These are phyloP conservation scores for Gymnarchus niloticus DNA, from an alignment of 2,113 vertebrate genomes.

Conservation along the genomic window DNA sequence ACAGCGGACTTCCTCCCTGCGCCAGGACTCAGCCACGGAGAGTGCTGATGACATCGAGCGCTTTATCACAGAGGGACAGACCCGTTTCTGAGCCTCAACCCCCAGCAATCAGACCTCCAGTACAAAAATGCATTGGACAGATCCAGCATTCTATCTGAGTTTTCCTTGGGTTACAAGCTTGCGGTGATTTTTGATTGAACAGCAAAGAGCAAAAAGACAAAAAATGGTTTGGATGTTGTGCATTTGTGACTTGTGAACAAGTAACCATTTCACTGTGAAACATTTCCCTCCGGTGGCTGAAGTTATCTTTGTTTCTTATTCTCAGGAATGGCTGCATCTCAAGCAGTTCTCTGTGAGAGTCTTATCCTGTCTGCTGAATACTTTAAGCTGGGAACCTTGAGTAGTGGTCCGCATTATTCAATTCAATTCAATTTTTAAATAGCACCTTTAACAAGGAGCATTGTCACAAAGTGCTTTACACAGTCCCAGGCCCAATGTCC, in stretches of 20 bases:
- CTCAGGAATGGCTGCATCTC: background rate
- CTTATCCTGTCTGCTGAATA: no score
- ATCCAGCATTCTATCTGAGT: background rate
- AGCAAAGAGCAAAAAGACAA: background rate
- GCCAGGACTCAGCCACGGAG: constrained; percentile 93
- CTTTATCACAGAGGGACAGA: constrained; percentile 97
- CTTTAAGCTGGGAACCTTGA: no score
- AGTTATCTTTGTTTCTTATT: background rate
- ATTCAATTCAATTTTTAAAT: no score
- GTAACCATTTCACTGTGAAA: constrained; percentile 15
- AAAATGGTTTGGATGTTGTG: background rate
- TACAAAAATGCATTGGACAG: background rate
- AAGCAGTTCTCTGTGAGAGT: background rate
- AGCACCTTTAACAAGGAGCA: no score
- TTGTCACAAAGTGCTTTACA: no score
- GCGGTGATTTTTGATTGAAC: background rate
- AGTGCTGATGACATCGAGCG: constrained; percentile 96
- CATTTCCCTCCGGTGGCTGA: background rate
- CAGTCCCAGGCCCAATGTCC: no score
- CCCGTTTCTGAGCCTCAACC: constrained; percentile 76
- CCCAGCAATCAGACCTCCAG: background rate
- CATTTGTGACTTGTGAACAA: background rate
- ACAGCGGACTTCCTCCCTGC: constrained; percentile 84
- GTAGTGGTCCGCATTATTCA: no score
- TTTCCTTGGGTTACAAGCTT: background rate